These are phyloP conservation scores for Sterrhoptilus dennistouni DNA, from an alignment of 2,113 vertebrate genomes.

Conservation along the genomic window DNA sequence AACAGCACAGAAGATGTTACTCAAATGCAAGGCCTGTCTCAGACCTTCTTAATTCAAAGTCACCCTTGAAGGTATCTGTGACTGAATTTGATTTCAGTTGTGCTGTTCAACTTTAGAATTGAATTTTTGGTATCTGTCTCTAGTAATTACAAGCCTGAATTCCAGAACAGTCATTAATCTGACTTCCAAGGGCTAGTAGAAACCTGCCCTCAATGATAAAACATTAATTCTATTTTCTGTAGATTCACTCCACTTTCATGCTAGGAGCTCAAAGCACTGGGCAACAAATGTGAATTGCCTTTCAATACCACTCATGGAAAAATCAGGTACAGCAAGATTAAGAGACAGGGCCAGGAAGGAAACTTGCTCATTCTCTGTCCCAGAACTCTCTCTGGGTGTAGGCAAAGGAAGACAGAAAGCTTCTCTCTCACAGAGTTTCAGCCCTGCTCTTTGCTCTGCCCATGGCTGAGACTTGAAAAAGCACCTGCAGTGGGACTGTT, in stretches of 20 bases:
- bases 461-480: not conserved
- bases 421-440: not conserved
- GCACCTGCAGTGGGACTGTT: accelerated
- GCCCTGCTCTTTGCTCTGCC: not conserved
- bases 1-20: not conserved
- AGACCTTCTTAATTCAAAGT: not conserved
- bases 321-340: not conserved
- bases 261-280: not conserved
- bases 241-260: not conserved
- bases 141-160: not conserved
- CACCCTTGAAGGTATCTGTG: not conserved
- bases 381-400: not conserved
- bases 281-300: not conserved
- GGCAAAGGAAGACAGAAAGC: not conserved
- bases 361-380: not conserved
- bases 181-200: not conserved
- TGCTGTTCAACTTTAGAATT: not conserved
- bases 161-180: not conserved
- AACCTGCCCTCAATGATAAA: not conserved
- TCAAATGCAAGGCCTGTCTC: not conserved
- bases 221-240: not conserved
- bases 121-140: not conserved
- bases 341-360: not conserved
- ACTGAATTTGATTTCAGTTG: not conserved
- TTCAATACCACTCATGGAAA: not conserved